Conservation (phyloP, 1,140 invertebrate genomes). For the Camponotus floridanus region DNA sequence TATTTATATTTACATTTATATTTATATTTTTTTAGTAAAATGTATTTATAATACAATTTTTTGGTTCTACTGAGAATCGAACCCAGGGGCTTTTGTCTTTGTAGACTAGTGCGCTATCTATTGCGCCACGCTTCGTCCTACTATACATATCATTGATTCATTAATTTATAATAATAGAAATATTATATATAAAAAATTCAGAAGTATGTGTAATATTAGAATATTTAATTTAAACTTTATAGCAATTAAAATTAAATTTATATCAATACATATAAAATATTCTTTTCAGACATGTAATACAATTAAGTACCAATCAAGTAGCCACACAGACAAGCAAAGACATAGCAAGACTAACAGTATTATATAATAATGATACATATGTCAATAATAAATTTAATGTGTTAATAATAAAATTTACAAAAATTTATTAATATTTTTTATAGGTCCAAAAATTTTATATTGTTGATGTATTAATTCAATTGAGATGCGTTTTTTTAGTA, state of each 20-base stretch:
- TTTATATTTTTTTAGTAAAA: too few species aligned
- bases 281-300: conserved; percentile 91
- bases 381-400: background rate
- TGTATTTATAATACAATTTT: too few species aligned
- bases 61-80: too few species aligned
- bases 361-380: conserved; percentile 71
- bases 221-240: background rate
- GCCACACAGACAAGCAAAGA: conserved; percentile 91
- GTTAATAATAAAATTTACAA: background rate
- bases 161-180: background rate
- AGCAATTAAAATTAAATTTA: background rate
- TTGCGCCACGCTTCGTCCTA: too few species aligned
- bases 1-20: conserved; percentile 24
- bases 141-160: background rate
- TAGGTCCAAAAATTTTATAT: conserved; percentile 7
- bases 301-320: conserved; percentile 91
- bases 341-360: conserved; percentile 89
- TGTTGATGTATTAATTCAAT: conserved; percentile 5
- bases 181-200: background rate
- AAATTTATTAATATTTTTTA: conserved; percentile 42
- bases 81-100: too few species aligned
- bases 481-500: conserved; percentile 14
- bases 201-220: conserved; percentile 1
- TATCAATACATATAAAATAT: too few species aligned
- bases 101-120: too few species aligned